Base-by-base conservation (phyloP, 2,888 invertebrate genomes). In the Drosophila antonietae region DNA sequence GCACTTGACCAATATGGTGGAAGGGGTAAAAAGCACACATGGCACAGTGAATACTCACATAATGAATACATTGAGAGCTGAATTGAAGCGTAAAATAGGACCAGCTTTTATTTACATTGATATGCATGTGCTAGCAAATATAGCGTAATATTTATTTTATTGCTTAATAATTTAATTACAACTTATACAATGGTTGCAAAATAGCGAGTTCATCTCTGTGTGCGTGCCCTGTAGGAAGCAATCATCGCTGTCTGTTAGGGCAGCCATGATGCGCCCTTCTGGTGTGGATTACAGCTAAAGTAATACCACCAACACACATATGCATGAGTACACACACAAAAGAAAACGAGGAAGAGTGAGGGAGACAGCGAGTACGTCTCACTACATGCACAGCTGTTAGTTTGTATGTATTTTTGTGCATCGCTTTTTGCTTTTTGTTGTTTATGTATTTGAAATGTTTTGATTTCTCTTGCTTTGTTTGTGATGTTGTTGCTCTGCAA, bases 391-490 rank as follows among this genome's bases (percentile, higher is more conserved):
- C 53, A 49, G 31, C 2, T 28, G 37, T 56, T 9, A n/a, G 23
- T 59, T 37, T 47, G n/a, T 14, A 33, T 41, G n/a, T 52, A 12
- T 12, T 20, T 47, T 41, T 63, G 23, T 44, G 35, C 35, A 23
- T 15, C 51, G 73, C 57, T 61, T 35, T 47, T 67, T 39, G 63
- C 51, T n/a, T n/a, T n/a, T n/a, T 66, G 52, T 23, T 61, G 53
- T 78, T 73, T 78, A 62, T 47, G 59, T 65, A 37, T 74, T 64
- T 66, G 43, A 64, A 35, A 60, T 62, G 51, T 62, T 70, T 70
- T 70, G 46, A 56, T 70, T 61, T 64, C 10, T 47, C 56, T 62
- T 47, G 58, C 53, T 58, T 33, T 52, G 31, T 56, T 67, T 58
- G 41, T 49, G 58, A 15, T 59, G 61, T 20, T 62, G 44, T 37